Evolutionary conservation across 1,140 invertebrate genomes (phyloP).

Genomic region (Sinonovacula constricta): DNA sequence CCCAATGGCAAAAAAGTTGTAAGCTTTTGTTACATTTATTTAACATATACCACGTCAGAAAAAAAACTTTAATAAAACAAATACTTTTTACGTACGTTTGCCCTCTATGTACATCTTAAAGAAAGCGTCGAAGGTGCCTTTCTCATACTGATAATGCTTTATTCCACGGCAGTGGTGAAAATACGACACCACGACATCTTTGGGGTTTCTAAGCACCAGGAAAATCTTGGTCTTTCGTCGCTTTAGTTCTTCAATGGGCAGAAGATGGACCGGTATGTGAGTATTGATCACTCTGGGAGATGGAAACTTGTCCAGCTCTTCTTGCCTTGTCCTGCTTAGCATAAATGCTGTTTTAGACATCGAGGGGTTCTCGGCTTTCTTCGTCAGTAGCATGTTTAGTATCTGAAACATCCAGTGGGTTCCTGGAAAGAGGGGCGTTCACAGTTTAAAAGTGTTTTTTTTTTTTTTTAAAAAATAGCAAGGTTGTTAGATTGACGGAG

Average conservation of each 20-base stretch:
- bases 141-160: background rate
- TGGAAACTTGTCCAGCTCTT: background rate
- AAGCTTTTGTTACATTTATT: no score
- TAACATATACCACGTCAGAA: no score
- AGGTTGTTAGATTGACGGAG: no score
- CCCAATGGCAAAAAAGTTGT: no score
- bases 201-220: background rate
- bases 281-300: background rate
- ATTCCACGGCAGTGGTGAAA: background rate
- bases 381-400: background rate
- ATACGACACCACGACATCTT: background rate
- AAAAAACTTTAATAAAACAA: no score
- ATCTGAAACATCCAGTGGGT: background rate
- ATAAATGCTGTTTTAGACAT: background rate
- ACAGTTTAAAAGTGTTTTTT: no score
- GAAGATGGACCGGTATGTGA: background rate
- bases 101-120: background rate
- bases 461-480: no score
- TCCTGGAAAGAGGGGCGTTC: no score
- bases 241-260: background rate
- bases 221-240: background rate
- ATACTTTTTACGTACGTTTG: background rate
- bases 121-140: background rate
- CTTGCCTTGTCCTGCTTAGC: background rate
- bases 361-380: background rate